Evolutionary conservation across 2,888 invertebrate genomes (phyloP).

Genomic region (Laspeyria flexula): DNA sequence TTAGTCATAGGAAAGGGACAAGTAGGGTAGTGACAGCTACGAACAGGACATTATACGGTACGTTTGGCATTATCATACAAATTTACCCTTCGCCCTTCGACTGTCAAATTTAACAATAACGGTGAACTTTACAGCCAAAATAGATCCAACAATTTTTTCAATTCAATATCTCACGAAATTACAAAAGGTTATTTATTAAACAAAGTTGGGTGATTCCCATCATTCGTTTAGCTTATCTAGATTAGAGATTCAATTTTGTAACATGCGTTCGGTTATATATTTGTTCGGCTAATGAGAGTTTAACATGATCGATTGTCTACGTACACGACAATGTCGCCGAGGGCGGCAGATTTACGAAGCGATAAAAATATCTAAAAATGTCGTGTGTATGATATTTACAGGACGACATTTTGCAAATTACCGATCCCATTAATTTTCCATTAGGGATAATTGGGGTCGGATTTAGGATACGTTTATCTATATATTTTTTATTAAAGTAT

Average conservation of each 20-base stretch:
- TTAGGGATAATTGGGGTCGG: constrained; percentile 71
- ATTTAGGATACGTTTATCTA: constrained; percentile 40
- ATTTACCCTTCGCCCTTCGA: too few relatives aligned
- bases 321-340: constrained; percentile 16
- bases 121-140: not conserved
- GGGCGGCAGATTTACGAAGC: constrained; percentile 50
- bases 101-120: not conserved
- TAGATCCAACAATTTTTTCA: constrained; percentile 9
- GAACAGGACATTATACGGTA: too few relatives aligned
- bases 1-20: too few relatives aligned
- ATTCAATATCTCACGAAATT: constrained; percentile 24
- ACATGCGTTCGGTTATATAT: constrained; percentile 23
- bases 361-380: constrained; percentile 61
- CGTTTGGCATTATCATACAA: too few relatives aligned
- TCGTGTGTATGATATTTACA: constrained; percentile 72
- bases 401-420: constrained; percentile 82
- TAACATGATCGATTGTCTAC: constrained; percentile 40
- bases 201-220: constrained; percentile 17
- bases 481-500: constrained; percentile 23
- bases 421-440: constrained; percentile 82
- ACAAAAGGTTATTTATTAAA: constrained; percentile 27
- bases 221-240: constrained; percentile 22
- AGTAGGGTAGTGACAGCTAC: too few relatives aligned
- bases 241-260: constrained; percentile 28
- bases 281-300: constrained; percentile 35